Percentiles rank a stretch among this genome's conserved stretches.
These are phyloP conservation scores for Heliangelus exortis DNA, from an alignment of 2,797 vertebrate genomes.

Conservation along the genomic window DNA sequence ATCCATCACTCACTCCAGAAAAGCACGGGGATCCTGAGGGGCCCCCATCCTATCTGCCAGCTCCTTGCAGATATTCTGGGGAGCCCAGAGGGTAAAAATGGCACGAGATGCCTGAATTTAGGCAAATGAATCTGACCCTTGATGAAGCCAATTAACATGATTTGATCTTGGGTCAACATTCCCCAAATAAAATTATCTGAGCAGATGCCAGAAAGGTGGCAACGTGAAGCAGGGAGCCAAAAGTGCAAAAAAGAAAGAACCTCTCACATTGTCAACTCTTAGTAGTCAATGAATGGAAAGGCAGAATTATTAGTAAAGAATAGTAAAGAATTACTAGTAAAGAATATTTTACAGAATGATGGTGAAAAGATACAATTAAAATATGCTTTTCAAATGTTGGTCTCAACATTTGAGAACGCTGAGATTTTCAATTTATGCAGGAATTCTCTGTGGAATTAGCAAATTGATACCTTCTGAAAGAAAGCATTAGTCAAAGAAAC, in stretches of 20 bases:
- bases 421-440: constrained; percentile 64
- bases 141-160: neutral
- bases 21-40: constrained; percentile 16
- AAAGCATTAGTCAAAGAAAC: neutral
- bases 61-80: neutral
- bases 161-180: constrained; percentile 35
- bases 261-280: neutral
- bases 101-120: neutral
- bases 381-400: constrained; percentile 22
- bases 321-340: constrained; percentile 35
- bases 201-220: constrained; percentile 2
- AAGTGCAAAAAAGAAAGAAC: neutral
- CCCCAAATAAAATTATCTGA: neutral
- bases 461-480: constrained; percentile 31
- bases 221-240: neutral
- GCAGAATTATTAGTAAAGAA: constrained; percentile 19
- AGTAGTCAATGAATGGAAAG: neutral
- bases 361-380: constrained; percentile 57
- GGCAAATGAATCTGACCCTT: neutral
- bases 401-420: constrained; percentile 9
- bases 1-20: constrained; percentile 23
- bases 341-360: constrained; percentile 46
- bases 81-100: neutral
- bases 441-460: neutral
- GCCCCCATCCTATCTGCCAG: neutral